These are phyloP conservation scores for Belgica antarctica DNA, from an alignment of 2,888 invertebrate species.

Conservation along the genomic window DNA sequence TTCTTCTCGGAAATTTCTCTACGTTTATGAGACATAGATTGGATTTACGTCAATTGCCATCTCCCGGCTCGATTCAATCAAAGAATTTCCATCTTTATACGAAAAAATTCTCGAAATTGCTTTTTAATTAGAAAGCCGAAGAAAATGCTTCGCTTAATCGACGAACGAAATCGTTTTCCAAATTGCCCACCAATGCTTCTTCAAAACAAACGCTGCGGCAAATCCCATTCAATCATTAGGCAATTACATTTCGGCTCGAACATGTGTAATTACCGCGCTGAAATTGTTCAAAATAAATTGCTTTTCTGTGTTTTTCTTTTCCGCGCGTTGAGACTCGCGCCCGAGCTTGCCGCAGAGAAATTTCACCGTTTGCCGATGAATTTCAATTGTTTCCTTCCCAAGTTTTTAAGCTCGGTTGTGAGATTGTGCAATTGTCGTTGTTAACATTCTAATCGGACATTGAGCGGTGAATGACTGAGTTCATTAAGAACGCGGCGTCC, in stretches of 20 bases:
- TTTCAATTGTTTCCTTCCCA: not conserved
- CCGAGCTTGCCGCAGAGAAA: not conserved
- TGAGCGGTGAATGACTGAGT: not conserved
- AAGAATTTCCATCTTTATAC: not conserved
- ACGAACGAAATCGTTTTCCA: not conserved
- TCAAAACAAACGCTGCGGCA: not conserved
- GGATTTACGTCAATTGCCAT: too few relatives aligned
- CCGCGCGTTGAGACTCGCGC: too few relatives aligned
- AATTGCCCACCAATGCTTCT: not conserved
- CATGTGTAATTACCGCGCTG: constrained; percentile 16
- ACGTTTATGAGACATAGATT: not conserved
- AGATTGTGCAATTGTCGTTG: not conserved
- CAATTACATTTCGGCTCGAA: not conserved
- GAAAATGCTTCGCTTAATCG: too few relatives aligned
- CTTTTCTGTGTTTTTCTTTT: constrained; percentile 6
- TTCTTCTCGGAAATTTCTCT: not conserved
- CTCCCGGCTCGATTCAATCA: not conserved
- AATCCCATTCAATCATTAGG: not conserved
- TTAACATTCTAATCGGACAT: not conserved
- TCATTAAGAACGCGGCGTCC: not conserved
- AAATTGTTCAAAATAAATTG: constrained; percentile 5
- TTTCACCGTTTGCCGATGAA: not conserved
- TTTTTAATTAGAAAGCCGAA: constrained; percentile 23
- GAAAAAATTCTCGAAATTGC: constrained; percentile 1
- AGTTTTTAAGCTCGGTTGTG: not conserved